Evolutionary conservation across 2,888 invertebrate genomes (phyloP), one percentile per base, ranked within the genome.

Genomic region (Leptinotarsa peninsularis): DNA sequence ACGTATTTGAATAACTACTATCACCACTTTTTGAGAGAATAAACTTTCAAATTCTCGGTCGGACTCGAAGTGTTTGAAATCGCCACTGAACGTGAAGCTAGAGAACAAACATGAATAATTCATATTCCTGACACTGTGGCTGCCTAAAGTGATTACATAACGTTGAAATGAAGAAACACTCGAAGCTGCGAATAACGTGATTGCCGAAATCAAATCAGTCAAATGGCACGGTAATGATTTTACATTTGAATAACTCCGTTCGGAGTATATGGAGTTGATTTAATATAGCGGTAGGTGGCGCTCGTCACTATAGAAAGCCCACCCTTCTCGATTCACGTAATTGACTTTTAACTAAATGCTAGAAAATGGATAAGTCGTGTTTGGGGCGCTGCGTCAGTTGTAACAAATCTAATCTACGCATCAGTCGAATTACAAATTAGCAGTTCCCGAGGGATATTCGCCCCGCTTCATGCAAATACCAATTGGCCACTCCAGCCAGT

Each of bases 331-430:
- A 84, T 84, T 84, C 84, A 80, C 79, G 83, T 87, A 88, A 88
- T 88, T 88, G 88, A 88, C 88, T 88, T 88, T 88, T 86, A 87
- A 87, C 87, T 87, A 88, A 88, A 88, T 87, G 88, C 86, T 87
- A 88, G 88, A 88, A 88, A 88, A 88, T 88, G 88, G 88, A 86
- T 87, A 88, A 88, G 87, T 87, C 87, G 85, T 88, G 88, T 87
- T 84, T 83, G 80, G 81, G 83, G 84, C 84, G 82, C 33, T 43
- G 85, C 80, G 78, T 74, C 82, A 79, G 82, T 82, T 79, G 81
- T 81, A 85, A 85, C 85, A 87, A 88, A 88, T 88, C 87, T 87
- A 88, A 88, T 88, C 88, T 86, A 84, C 83, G 84, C 86, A 87
- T 87, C 86, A 86, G 86, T 84, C 86, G 87, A 87, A 87, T 87